Percentiles rank a stretch among this genome's conserved stretches.
Evolutionary conservation across 2,797 vertebrate species (phyloP).

Genomic region (Chelon labrosus): DNA sequence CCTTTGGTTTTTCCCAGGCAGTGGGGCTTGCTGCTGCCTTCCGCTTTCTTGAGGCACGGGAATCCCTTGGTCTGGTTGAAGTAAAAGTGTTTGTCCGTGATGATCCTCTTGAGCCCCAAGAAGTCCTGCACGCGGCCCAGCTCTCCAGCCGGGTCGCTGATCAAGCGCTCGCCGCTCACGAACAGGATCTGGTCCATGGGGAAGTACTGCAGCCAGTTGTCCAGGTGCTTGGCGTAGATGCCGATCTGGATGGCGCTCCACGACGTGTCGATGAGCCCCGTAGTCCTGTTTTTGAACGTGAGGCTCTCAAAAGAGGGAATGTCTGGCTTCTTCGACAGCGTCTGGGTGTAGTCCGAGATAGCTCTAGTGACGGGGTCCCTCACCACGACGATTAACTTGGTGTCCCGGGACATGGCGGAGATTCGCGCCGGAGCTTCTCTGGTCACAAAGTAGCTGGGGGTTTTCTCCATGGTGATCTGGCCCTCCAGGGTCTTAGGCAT

Average conservation of each 20-base stretch:
- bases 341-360: conserved; percentile 92
- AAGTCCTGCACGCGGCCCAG: conserved; percentile 90
- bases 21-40: conserved; percentile 90
- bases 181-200: conserved; percentile 88
- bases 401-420: conserved; percentile 89
- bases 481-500: conserved; percentile 94
- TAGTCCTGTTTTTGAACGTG: conserved; percentile 90
- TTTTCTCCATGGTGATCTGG: conserved; percentile 97
- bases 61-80: conserved; percentile 92
- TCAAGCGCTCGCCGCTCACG: conserved; percentile 87
- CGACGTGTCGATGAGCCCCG: conserved; percentile 88
- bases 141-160: conserved; percentile 88
- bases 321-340: conserved; percentile 87
- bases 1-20: conserved; percentile 91
- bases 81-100: conserved; percentile 92
- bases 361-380: conserved; percentile 92
- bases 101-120: conserved; percentile 88
- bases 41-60: conserved; percentile 89
- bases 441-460: conserved; percentile 94
- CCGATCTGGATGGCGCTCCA: conserved; percentile 90
- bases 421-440: conserved; percentile 91
- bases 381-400: conserved; percentile 93
- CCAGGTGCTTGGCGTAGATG: conserved; percentile 91
- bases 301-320: conserved; percentile 88
- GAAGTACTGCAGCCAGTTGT: conserved; percentile 90